Evolutionary conservation across 2,888 invertebrate species (phyloP).

Genomic region (Drosophila limbata): DNA sequence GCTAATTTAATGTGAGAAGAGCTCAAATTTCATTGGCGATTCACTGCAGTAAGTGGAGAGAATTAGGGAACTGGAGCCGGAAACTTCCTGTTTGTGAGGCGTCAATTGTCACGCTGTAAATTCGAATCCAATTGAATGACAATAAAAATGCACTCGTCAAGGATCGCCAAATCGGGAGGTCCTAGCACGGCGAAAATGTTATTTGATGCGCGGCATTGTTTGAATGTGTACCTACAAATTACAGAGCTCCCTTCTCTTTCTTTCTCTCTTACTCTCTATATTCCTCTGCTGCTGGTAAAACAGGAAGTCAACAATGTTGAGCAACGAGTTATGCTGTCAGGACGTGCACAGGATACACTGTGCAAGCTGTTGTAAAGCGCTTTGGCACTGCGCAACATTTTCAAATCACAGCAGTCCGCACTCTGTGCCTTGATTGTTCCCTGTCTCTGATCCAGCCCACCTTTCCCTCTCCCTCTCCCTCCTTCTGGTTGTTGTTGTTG

Average conservation of each 20-base stretch:
- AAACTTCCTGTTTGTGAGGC: conserved; percentile 76
- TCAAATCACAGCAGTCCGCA: conserved; percentile 57
- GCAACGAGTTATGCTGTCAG: conserved; percentile 68
- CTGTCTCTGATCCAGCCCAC: conserved; percentile 13
- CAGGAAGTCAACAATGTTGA: conserved; percentile 76
- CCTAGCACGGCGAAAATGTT: conserved; percentile 59
- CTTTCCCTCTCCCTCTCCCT: conserved; percentile 5
- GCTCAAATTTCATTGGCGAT: conserved; percentile 67
- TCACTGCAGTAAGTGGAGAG: conserved; percentile 16
- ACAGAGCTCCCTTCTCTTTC: conserved; percentile 38
- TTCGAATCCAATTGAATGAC: conserved; percentile 83
- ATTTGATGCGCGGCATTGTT: conserved; percentile 81
- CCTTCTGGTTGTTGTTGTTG: conserved; percentile 53
- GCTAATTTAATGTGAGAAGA: conserved; percentile 67
- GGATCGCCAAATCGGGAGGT: conserved; percentile 40
- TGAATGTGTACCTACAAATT: conserved; percentile 78
- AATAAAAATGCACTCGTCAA: conserved; percentile 77
- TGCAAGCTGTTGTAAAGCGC: conserved; percentile 82
- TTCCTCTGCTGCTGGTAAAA: conserved; percentile 44
- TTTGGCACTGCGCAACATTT: conserved; percentile 63
- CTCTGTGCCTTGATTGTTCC: conserved; percentile 47
- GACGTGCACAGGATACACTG: conserved; percentile 81
- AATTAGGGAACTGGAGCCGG: conserved; percentile 25
- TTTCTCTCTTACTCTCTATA: neutral
- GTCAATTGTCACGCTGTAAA: conserved; percentile 77